These are phyloP conservation scores for Gymnosoma rotundatum DNA, from an alignment of 2,888 invertebrate species.

Conservation along the genomic window DNA sequence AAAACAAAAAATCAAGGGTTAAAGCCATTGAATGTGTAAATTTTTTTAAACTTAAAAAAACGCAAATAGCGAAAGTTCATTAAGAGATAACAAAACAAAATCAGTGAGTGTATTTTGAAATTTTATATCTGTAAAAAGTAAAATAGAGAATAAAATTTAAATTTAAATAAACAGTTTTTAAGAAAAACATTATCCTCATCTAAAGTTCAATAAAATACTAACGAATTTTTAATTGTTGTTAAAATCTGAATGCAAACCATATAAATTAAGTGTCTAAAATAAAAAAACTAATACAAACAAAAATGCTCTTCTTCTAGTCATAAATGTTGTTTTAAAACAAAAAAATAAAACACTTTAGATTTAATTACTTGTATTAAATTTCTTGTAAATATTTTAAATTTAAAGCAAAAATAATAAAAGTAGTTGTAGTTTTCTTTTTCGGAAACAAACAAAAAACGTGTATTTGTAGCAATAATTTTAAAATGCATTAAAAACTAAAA, in stretches of 20 bases:
- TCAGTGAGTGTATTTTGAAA: conserved; percentile 26
- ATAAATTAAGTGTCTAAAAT: conserved; percentile 24
- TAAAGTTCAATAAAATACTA: conserved; percentile 67
- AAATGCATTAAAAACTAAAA: not conserved
- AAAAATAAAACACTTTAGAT: conserved; percentile 34
- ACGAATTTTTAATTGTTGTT: conserved; percentile 72
- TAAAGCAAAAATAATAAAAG: not conserved
- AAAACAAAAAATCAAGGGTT: not conserved
- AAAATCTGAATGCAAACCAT: conserved; percentile 48
- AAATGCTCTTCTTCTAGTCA: conserved; percentile 66
- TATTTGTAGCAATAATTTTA: conserved; percentile 72
- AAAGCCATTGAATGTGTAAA: conserved; percentile 20
- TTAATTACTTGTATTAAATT: conserved; percentile 61
- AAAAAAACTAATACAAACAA: conserved; percentile 13
- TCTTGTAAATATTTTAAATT: conserved; percentile 55
- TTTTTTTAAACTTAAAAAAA: conserved; percentile 16
- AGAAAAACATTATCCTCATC: conserved; percentile 53
- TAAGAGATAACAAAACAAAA: conserved; percentile 12
- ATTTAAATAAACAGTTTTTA: too few species aligned
- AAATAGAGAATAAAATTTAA: not conserved
- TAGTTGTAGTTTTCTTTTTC: conserved; percentile 27
- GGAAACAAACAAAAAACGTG: conserved; percentile 53
- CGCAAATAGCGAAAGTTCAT: not conserved
- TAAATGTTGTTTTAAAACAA: conserved; percentile 65
- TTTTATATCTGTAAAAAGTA: not conserved